Percentiles rank a stretch among this genome's conserved stretches.
Evolutionary conservation across 2,113 vertebrate species (phyloP).

Genomic region (Rhineura floridana): DNA sequence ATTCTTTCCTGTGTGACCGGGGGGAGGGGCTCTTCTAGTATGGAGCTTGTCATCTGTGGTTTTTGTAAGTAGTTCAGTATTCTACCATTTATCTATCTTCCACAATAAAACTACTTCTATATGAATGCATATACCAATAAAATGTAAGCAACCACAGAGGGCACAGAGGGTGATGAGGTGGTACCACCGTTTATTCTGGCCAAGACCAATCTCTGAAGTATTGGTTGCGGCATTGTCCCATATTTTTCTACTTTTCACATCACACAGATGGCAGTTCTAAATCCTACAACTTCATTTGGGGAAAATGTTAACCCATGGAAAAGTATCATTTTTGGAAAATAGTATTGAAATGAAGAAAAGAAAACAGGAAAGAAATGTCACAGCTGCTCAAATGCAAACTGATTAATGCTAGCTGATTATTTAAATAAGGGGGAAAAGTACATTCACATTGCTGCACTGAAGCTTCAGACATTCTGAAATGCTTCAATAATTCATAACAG

Average conservation of each 20-base stretch:
- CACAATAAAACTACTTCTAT: neutral
- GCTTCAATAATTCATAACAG: constrained; percentile 23
- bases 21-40: neutral
- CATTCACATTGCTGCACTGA: neutral
- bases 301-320: neutral
- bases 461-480: constrained; percentile 13
- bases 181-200: neutral
- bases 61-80: neutral
- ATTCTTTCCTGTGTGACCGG: neutral
- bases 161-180: neutral
- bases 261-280: neutral
- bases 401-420: neutral
- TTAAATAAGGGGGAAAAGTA: constrained; percentile 34
- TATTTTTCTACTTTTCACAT: neutral
- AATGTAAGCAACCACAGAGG: neutral
- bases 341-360: neutral
- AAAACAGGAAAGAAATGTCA: neutral
- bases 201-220: neutral
- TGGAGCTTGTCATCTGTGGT: neutral
- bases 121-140: neutral
- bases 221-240: neutral
- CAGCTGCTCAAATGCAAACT: neutral
- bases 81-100: neutral
- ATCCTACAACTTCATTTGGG: neutral
- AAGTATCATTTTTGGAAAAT: neutral